Evolutionary conservation across 1,140 invertebrate species (phyloP).

Genomic region (Cryptotermes secundus): DNA sequence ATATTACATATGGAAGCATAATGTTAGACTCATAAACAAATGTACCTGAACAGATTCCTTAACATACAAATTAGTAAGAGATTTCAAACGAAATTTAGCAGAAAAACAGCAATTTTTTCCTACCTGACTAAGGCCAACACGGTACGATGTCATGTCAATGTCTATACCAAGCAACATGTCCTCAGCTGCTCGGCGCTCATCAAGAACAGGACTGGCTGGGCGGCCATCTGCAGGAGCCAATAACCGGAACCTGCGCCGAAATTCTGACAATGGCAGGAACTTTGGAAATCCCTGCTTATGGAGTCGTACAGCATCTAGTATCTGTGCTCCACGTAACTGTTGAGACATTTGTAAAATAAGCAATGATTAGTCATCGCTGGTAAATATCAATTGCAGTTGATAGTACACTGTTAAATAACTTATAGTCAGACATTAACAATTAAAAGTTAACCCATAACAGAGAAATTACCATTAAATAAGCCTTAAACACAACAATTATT

Average conservation of each 20-base stretch:
- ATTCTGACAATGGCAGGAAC: conserved; percentile 83
- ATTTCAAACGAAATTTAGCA: neutral
- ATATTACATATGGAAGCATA: no score
- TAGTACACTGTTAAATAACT: no score
- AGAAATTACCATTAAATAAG: no score
- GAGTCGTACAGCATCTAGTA: conserved; percentile 83
- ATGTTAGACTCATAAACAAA: no score
- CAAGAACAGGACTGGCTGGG: conserved; percentile 56
- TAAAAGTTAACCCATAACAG: no score
- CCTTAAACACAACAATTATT: no score
- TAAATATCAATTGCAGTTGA: no score
- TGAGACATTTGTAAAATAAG: neutral
- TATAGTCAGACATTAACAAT: no score
- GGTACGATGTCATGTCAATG: conserved; percentile 81
- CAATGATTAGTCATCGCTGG: no score
- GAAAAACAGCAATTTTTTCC: conserved; percentile 43
- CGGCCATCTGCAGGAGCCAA: conserved; percentile 58
- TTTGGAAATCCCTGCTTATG: conserved; percentile 94
- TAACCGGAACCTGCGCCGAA: conserved; percentile 78
- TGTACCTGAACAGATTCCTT: no score
- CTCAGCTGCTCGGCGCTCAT: conserved; percentile 67
- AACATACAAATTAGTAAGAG: neutral
- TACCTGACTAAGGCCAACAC: conserved; percentile 90
- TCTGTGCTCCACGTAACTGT: conserved; percentile 85
- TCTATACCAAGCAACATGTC: conserved; percentile 83